Conservation (phyloP, 2,888 invertebrate species). For the Callimorpha dominula region DNA sequence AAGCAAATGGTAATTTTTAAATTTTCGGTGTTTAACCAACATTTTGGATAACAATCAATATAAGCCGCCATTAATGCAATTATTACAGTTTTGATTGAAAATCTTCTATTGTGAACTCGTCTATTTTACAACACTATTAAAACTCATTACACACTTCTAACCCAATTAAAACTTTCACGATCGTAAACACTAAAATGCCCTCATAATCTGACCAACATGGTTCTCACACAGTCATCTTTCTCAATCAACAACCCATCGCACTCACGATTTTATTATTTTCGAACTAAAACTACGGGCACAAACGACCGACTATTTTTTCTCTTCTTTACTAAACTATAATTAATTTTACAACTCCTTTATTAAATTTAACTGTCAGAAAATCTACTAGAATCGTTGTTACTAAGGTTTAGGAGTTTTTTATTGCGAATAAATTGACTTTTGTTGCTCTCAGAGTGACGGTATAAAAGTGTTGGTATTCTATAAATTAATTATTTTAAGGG, state of each 20-base stretch:
- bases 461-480: constrained; percentile 50
- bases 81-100: neutral
- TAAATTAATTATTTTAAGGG: constrained; percentile 45
- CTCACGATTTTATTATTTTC: constrained; percentile 84
- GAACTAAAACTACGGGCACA: constrained; percentile 72
- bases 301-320: constrained; percentile 50
- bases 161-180: constrained; percentile 31
- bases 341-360: constrained; percentile 83
- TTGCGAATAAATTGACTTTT: constrained; percentile 76
- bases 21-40: too few species aligned
- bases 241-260: constrained; percentile 80
- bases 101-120: neutral
- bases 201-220: constrained; percentile 68
- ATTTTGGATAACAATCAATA: too few species aligned
- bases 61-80: too few species aligned
- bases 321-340: constrained; percentile 62
- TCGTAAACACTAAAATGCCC: constrained; percentile 67
- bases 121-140: constrained; percentile 6
- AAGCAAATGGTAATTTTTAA: too few species aligned
- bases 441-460: constrained; percentile 43
- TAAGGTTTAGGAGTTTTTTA: constrained; percentile 61
- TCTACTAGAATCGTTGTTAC: constrained; percentile 65
- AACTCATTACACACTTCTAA: constrained; percentile 26
- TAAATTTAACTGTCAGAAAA: constrained; percentile 74
- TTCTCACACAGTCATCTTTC: constrained; percentile 84